Base-by-base conservation (phyloP, 2,797 vertebrate species). In the Champsocephalus esox region DNA sequence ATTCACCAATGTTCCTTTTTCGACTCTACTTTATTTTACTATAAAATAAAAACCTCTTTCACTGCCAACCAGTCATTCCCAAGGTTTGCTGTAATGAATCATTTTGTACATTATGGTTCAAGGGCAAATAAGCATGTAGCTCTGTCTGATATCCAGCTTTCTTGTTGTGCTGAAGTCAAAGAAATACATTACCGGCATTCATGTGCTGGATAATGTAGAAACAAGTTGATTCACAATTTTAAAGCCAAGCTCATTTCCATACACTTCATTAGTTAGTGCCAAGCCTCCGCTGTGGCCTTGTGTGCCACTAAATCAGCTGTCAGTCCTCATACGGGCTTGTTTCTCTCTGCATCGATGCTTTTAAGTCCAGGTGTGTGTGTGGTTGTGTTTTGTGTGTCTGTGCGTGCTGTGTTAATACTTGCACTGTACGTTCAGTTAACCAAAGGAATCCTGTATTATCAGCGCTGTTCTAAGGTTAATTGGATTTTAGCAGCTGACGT, bases 221-320 rank as follows among this genome's bases (percentile, higher is more conserved):
- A 91, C 82, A 84, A 72, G 79, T 83, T 79, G 66, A 87, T 87
- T 75, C 63, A 75, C 63, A 65, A 64, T 51, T 43, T 85, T 85
- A 72, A 88, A 82, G 80, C 50, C 59, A 19, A 72, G 65, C 73
- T 88, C 66, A 85, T 90, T 90, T 88, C 79, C 85, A 82, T 84
- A 79, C 71, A 73, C 77, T 81, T 78, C 75, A 83, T 89, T 85
- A 85, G 62, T 83, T 76, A 75, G 56, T 79, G 85, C 69, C 81
- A 70, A 77, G 68, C 69, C 63, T 67, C 38, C 12, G 43, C 75
- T 73, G 38, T 61, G 81, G 81, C 83, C 77, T 85, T 79, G 81
- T 73, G 59, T 74, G 50, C 63, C 55, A 51, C 52, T 82, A 86
- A 81, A 87, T 81, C 81, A 82, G 73, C 76, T 85, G 80, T 91